Base-by-base conservation (phyloP, 2,888 invertebrate species). In the Dicyrtomina minuta region DNA sequence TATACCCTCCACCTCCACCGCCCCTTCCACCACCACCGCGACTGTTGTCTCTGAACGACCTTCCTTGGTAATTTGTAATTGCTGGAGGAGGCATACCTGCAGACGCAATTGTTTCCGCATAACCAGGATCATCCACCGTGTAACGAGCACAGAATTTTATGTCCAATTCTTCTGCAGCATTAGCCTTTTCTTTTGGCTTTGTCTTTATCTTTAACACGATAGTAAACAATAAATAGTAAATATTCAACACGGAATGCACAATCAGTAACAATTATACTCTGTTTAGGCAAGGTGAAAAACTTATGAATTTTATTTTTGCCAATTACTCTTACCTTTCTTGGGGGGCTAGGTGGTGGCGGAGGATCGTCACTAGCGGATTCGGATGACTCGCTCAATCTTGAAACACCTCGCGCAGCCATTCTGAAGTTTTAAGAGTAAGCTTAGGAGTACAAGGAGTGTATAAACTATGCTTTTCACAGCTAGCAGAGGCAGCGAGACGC, bases 111-210 rank as follows among this genome's bases (percentile, higher is more conserved):
- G 69, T 62, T 27, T 44, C n/a, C 13, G 51, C 60, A 33, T 66
- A 73, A 2, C 69, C 71, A 0, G 62, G 46, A 55, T 73, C 71
- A 15, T 67, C 60, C 8, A 49, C 61, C 0, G 73, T 71, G 49
- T 60, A 73, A 8, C 73, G 56, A 26, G n/a, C 43, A 10, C 64
- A 64, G 22, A 71, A 66, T n/a, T 27, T n/a, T n/a, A 27, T 46
- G 22, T 66, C 66, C 49, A 66, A 46, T 15, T 49, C 22, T 46
- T 15, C 51, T 51, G 6, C 51, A 26, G 26, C n/a, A 13, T 26
- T 24, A 8, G 22, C 26, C 13, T 3, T 27, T 26, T 46, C 46
- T 24, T 56, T 26, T 26, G 26, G 24, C 15, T 56, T 24, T 26
- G 12, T 8, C 8, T 33, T 33, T 33, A 33, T 8, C 33, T 33